Conservation (phyloP, 2,113 vertebrate species). For the Amazona vittata region DNA sequence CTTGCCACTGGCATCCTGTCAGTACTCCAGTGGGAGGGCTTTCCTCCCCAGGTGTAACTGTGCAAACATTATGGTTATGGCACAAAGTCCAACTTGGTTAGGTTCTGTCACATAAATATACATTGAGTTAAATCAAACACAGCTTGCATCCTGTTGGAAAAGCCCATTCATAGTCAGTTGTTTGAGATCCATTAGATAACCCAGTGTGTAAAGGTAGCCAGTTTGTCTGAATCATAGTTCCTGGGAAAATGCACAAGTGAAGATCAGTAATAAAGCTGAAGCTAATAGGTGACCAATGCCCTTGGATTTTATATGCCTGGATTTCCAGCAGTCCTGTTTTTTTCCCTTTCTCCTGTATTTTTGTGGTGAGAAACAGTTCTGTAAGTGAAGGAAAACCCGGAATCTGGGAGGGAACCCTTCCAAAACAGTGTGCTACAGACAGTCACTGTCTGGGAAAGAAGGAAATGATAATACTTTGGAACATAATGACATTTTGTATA, state of each 20-base stretch:
- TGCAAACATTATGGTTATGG: constrained; percentile 36
- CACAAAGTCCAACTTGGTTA: constrained; percentile 12
- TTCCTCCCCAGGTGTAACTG: constrained; percentile 23
- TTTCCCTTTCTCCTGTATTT: background rate
- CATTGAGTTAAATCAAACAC: constrained; percentile 28
- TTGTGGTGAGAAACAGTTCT: constrained; percentile 39
- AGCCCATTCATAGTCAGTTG: background rate
- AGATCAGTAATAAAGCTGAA: constrained; percentile 46
- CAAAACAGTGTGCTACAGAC: constrained; percentile 17
- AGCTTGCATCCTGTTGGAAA: constrained; percentile 29
- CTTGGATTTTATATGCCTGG: background rate
- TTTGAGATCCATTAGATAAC: background rate
- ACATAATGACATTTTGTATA: constrained; percentile 61
- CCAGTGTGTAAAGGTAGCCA: background rate
- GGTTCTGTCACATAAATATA: constrained; percentile 52
- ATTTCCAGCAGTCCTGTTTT: background rate
- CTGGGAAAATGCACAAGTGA: constrained; percentile 17
- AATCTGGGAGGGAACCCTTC: constrained; percentile 39
- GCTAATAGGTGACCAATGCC: background rate
- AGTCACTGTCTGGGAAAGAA: constrained; percentile 58
- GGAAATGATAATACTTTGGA: constrained; percentile 57
- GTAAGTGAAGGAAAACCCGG: constrained; percentile 37
- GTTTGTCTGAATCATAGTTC: background rate
- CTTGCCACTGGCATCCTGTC: constrained; percentile 31
- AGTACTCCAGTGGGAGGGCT: constrained; percentile 7